Evolutionary conservation across 2,797 vertebrate genomes (phyloP).

Genomic region (Coregonus suidteri): DNA sequence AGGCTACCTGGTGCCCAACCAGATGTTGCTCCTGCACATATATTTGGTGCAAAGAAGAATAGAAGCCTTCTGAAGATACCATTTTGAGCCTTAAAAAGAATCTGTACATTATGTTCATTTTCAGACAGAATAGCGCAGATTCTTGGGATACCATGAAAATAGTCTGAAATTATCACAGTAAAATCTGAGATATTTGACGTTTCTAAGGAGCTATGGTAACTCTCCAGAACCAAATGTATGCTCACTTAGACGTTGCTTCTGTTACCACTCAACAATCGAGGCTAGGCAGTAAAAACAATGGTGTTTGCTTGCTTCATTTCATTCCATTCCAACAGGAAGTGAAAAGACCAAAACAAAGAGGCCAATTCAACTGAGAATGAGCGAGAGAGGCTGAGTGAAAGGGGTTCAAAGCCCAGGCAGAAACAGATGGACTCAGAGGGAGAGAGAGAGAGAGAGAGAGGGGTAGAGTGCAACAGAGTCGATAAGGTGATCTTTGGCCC

Average conservation of each 20-base stretch:
- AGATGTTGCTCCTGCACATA: too few species aligned
- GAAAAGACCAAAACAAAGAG: constrained; percentile 31
- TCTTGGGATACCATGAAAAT: neutral
- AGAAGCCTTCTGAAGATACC: too few species aligned
- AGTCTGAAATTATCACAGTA: neutral
- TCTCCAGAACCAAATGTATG: neutral
- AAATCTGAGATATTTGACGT: neutral
- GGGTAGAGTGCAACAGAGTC: constrained; percentile 45
- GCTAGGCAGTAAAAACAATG: constrained; percentile 20
- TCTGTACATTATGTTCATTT: neutral
- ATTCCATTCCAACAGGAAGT: constrained; percentile 25
- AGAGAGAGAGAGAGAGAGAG: constrained; percentile 1
- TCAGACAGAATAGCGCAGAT: neutral
- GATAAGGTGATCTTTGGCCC: constrained; percentile 57
- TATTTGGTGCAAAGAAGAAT: too few species aligned
- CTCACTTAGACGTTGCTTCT: constrained; percentile 9
- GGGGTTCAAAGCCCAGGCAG: constrained; percentile 54
- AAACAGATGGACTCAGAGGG: constrained; percentile 60
- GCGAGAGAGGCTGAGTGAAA: constrained; percentile 7
- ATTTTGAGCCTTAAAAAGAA: too few species aligned
- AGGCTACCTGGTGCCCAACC: too few species aligned
- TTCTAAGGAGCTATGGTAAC: neutral
- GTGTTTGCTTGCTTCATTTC: constrained; percentile 2
- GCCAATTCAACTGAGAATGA: constrained; percentile 34
- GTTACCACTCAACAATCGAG: constrained; percentile 13